Evolutionary conservation across 2,888 invertebrate genomes (phyloP), one percentile per base, ranked within the genome.

Genomic region (Orthosia gothica): DNA sequence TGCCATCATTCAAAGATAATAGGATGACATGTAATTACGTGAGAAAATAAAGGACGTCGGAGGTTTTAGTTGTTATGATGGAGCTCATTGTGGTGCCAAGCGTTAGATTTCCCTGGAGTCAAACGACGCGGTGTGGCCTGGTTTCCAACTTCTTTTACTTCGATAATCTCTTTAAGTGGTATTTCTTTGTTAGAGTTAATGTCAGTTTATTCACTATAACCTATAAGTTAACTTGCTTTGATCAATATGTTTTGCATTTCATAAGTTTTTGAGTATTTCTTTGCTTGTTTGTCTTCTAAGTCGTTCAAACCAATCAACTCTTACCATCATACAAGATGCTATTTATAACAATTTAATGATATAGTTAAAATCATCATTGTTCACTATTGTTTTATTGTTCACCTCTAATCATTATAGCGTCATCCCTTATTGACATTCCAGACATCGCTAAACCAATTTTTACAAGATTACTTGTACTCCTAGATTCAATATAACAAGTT

Each of bases 81-180:
- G 85, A 87, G 79, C 78, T 84, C 83, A 79, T 82, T 82, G 79
- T 72, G 83, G 76, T 77, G 75, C 61, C 80, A 80, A 78, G 73
- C 76, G 82, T 87, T 82, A 88, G 85, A 90, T 90, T 90, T 90
- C 90, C 90, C 85, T 5, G n/a, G 85, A 81, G 85, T 59, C 20
- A 26, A 40, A 32, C n/a, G n/a, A 26, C 49, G 64, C 61, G 70
- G 45, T 68, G 40, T 64, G 74, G 69, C 76, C 70, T 64, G 59
- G 70, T 62, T 79, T 59, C 23, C 65, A 64, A 70, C 63, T 84
- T 81, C 74, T 79, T 59, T 54, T 66, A 64, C 57, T 85, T 82
- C 74, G 74, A 85, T 79, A 65, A 84, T 76, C 63, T 65, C 18
- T 64, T 52, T 57, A 52, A 49, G 18, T 49, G 32, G 5, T 40